Base-by-base conservation (phyloP, 2,113 vertebrate species). In the Ursus arctos region DNA sequence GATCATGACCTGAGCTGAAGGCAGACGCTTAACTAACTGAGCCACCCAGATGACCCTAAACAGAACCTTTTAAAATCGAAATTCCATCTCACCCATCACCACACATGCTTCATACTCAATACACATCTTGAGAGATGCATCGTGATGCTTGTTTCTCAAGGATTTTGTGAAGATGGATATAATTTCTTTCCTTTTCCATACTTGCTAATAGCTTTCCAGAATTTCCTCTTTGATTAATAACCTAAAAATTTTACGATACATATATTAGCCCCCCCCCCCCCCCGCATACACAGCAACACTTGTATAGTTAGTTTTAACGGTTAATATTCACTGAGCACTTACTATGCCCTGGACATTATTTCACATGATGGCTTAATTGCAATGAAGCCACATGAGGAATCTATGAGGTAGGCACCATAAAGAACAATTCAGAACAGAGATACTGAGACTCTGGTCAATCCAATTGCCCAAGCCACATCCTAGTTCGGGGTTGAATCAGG, bases 171-270 rank as follows among this genome's bases (percentile, higher is more conserved):
- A 51, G 79, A 76, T 36, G 24, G 16, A 47, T 18, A 53, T 49
- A n/a, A 77, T 81, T 86, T 88, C 40, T 83, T 86, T 89, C 43
- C 71, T 91, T 95, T 95, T 92, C n/a, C 8, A 18, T 59, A 88
- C 22, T 69, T 82, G 85, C 33, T 79, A 94, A 85, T 55, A 59
- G 22, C 40, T 51, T 88, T 63, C 77, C 57, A 51, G 16, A 94
- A 89, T 79, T 82, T 63, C 2, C 36, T 85, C 43, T 83, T 47
- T 88, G 69, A 93, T 94, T 94, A 74, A 51, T 63, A 95, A 61
- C 13, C 67, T 92, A 87, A 91, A 71, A 7, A 19, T 69, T 81
- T 71, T 65, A 22, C 18, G 21, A 88, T 76, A 67, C 71, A 91
- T 4, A 67, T 53, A 59, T 40, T 63, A 61, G 33, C 79, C 21